Evolutionary conservation across 2,113 vertebrate species (phyloP).

Genomic region (Mesembrinibis cayennensis): DNA sequence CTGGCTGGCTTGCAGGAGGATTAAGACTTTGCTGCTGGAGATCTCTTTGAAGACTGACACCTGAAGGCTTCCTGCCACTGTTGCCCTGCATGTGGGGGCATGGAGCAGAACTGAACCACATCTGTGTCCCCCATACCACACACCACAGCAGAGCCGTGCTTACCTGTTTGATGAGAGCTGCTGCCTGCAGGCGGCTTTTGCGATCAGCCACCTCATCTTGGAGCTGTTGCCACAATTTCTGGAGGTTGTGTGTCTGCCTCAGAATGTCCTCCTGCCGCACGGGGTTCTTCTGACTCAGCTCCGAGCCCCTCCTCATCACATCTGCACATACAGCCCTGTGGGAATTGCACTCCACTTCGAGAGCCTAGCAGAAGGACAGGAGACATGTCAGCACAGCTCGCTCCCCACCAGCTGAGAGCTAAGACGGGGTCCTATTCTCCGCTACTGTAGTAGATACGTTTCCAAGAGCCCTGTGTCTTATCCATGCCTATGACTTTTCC

Average conservation of each 20-base stretch:
- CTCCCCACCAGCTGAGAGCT: neutral
- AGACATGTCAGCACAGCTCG: neutral
- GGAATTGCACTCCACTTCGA: slow-evolving; percentile 81
- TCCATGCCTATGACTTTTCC: neutral
- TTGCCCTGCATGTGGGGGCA: neutral
- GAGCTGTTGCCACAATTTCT: slow-evolving; percentile 80
- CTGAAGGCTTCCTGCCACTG: neutral
- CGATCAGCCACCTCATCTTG: slow-evolving; percentile 59
- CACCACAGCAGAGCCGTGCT: neutral
- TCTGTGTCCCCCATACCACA: rapidly evolving
- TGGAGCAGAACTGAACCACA: neutral
- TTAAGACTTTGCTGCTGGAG: neutral
- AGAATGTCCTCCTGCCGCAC: slow-evolving; percentile 43
- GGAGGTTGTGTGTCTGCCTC: slow-evolving; percentile 76
- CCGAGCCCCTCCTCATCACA: slow-evolving; percentile 74
- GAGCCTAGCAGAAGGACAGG: slow-evolving; percentile 60
- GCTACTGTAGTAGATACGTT: neutral
- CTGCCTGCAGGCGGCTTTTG: slow-evolving; percentile 77
- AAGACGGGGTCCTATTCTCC: neutral
- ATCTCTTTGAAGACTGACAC: neutral
- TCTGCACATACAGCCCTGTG: slow-evolving; percentile 75
- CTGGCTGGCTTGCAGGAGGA: neutral
- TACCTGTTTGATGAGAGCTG: slow-evolving; percentile 82
- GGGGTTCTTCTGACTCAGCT: slow-evolving; percentile 71
- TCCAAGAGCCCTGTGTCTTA: neutral